phyloP scores from a whole-genome alignment of 1,140 invertebrate species.

The Diorhabda elongata region DNA sequence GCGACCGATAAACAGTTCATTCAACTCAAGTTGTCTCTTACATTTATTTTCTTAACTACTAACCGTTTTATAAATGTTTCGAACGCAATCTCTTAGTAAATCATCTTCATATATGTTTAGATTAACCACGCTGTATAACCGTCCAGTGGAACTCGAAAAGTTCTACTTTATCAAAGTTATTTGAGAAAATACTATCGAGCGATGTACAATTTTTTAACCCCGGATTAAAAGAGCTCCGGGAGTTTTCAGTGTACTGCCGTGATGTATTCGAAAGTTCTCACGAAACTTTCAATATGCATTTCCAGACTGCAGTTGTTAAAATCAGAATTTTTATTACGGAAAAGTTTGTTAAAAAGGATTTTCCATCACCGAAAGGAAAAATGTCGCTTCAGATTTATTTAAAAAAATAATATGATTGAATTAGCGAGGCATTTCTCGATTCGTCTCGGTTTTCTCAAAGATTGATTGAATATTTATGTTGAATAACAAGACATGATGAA shows the following conservation, averaged over 20 bases:
- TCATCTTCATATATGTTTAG: neutral
- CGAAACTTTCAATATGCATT: conserved; percentile 4
- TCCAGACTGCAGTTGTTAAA: neutral
- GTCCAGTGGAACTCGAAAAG: neutral
- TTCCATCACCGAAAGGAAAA: neutral
- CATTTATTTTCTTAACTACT: no score
- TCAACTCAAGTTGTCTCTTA: no score
- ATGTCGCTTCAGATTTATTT: neutral
- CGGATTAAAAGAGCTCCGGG: neutral
- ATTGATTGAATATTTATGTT: no score
- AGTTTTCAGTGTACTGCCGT: neutral
- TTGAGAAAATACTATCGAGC: neutral
- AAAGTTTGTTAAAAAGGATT: neutral
- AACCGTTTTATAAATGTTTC: no score
- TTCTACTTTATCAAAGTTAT: neutral
- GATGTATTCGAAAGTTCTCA: neutral
- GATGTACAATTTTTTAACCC: neutral
- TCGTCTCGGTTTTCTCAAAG: no score
- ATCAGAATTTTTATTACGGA: conserved; percentile 1
- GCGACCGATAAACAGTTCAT: no score
- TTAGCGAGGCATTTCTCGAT: no score
- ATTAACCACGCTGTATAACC: neutral
- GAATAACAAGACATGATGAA: no score
- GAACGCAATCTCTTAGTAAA: neutral
- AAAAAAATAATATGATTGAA: no score